These are phyloP conservation scores for Echiichthys vipera DNA, from an alignment of 2,797 vertebrate genomes.

Conservation along the genomic window DNA sequence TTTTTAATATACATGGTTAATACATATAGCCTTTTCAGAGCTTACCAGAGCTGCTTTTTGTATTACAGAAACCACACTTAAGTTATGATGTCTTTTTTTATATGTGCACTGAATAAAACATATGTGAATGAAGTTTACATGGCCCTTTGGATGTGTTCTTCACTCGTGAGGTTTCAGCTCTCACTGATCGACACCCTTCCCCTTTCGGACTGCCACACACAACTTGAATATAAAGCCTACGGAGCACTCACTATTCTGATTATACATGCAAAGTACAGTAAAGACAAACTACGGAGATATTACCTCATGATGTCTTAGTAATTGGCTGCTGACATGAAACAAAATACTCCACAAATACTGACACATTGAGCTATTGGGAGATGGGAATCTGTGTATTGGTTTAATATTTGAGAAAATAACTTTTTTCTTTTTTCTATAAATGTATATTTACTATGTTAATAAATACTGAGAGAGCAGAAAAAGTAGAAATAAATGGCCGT, in stretches of 20 bases:
- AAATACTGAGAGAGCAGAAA: background rate
- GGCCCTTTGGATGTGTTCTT: background rate
- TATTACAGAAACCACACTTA: slow-evolving; percentile 67
- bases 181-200: background rate
- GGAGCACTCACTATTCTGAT: too few species aligned
- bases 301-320: background rate
- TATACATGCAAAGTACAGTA: too few species aligned
- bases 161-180: background rate
- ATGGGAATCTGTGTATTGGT: background rate
- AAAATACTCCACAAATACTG: background rate
- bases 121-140: slow-evolving; percentile 61
- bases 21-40: slow-evolving; percentile 53
- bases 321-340: background rate
- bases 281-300: background rate
- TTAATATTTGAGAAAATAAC: background rate
- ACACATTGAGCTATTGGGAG: background rate
- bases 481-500: background rate
- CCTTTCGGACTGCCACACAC: accelerated
- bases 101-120: slow-evolving; percentile 80
- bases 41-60: slow-evolving; percentile 47
- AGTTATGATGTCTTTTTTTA: slow-evolving; percentile 78
- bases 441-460: background rate
- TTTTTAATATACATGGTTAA: slow-evolving; percentile 61
- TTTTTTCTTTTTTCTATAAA: background rate
- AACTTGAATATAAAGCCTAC: too few species aligned